phyloP scores from a whole-genome alignment of 2,113 vertebrate species.

The Scomber japonicus region DNA sequence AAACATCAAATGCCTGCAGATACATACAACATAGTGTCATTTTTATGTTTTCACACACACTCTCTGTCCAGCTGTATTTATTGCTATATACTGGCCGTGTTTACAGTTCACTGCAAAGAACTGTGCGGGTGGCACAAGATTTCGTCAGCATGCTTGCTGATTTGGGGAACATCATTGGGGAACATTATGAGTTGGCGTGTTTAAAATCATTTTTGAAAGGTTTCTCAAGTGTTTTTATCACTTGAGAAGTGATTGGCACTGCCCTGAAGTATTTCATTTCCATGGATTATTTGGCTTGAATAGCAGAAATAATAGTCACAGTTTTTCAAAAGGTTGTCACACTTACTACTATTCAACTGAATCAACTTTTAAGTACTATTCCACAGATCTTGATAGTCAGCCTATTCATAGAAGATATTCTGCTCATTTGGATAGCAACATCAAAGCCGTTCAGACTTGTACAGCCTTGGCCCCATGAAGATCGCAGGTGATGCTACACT shows the following conservation, averaged over 20 bases:
- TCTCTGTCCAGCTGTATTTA: slow-evolving; percentile 14
- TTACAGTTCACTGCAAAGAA: slow-evolving; percentile 21
- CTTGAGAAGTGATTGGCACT: slow-evolving; percentile 17
- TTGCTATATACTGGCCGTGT: not conserved
- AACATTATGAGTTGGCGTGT: slow-evolving; percentile 31
- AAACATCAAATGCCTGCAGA: slow-evolving; percentile 11
- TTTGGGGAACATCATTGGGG: slow-evolving; percentile 1
- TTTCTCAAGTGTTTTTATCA: slow-evolving; percentile 27
- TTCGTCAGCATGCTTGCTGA: slow-evolving; percentile 37
- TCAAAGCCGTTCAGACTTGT: not conserved
- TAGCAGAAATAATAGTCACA: not conserved
- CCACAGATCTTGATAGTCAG: not conserved
- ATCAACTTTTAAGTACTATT: not conserved
- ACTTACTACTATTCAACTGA: too few relatives aligned
- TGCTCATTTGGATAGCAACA: not conserved
- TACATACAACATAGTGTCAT: not conserved
- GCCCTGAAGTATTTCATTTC: not conserved
- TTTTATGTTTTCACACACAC: slow-evolving; percentile 15
- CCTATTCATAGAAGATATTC: not conserved
- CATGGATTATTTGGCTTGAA: not conserved
- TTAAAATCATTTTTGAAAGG: slow-evolving; percentile 33
- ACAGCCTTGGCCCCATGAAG: not conserved
- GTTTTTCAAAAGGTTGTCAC: not conserved
- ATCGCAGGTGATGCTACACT: not conserved
- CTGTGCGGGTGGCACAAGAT: slow-evolving; percentile 29